Evolutionary conservation across 2,888 invertebrate genomes (phyloP), one percentile per base, ranked within the genome.

Genomic region (Drosophila limbata): DNA sequence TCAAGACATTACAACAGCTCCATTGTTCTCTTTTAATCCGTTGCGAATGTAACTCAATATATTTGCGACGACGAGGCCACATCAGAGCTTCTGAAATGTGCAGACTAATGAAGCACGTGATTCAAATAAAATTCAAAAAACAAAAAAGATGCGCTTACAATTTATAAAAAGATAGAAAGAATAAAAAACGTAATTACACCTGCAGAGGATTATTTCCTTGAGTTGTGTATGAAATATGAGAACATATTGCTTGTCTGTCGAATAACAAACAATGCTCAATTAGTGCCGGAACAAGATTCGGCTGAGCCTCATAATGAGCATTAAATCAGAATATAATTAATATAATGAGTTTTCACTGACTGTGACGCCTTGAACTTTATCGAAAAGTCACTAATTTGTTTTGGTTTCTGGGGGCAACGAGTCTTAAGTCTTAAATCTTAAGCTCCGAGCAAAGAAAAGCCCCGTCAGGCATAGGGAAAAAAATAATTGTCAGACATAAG

Each of bases 81-180:
- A 42, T 37, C 31, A 19, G 15, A 15, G n/a, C 2, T 50, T 21
- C 13, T 42, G 21, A 61, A 53, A 39, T 52, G 31, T 47, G 53
- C 50, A 35, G 66, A 74, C 72, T 79, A 86, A 82, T 84, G 84
- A 80, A 84, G 79, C 84, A 74, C 79, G 66, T 89, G 81, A 80
- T 83, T 88, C 73, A 84, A 84, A 84, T 79, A 69, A 53, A 62
- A 39, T 10, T 35, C 10, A n/a, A 33, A 35, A 33, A 59, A 44
- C n/a, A 33, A 25, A 33, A 57, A 44, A 47, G 21, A 44, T 25
- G 55, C 11, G 19, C 44, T 9, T 33, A n/a, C 1, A 11, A 8
- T 35, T 50, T 35, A n/a, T 11, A 17, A 53, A 53, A 28, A 28
- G 13, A 8, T 9, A 6, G 19, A 39, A 33, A 31, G 48, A 40